Percentiles rank a stretch among this genome's conserved stretches.
phyloP scores from a whole-genome alignment of 2,113 vertebrate species.

The Amazona guildingii region DNA sequence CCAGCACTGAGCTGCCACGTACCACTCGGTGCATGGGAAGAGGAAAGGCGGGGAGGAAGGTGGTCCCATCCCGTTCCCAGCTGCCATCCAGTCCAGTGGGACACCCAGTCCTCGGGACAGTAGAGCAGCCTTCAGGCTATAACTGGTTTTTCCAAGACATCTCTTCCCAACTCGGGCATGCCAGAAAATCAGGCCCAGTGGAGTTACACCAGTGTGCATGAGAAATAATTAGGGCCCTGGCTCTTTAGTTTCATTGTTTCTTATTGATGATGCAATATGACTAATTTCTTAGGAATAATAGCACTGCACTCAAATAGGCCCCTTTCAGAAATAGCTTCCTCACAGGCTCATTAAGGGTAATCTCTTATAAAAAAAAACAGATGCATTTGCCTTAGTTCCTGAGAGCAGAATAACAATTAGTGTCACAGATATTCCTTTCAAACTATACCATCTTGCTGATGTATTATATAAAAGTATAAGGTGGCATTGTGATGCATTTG shows the following conservation, averaged over 20 bases:
- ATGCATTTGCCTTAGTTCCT: background rate
- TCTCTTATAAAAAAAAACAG: background rate
- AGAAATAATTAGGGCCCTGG: background rate
- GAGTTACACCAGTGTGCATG: background rate
- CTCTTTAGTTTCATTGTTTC: constrained; percentile 5
- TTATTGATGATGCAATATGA: constrained; percentile 15
- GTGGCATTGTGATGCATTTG: background rate
- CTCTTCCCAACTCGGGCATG: background rate
- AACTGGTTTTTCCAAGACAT: background rate
- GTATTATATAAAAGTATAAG: background rate
- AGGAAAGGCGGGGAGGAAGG: background rate
- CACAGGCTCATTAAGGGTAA: background rate
- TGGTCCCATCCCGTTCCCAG: background rate
- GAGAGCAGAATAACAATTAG: background rate
- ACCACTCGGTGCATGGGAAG: background rate
- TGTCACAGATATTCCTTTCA: background rate
- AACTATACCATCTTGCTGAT: background rate
- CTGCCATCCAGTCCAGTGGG: background rate
- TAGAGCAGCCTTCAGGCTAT: background rate
- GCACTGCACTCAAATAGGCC: background rate
- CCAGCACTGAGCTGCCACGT: background rate
- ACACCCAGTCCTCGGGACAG: background rate
- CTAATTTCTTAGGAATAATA: constrained; percentile 10
- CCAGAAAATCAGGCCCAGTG: background rate
- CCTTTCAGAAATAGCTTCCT: background rate